Conservation (phyloP, 2,113 vertebrate species). For the Cynoglossus semilaevis region DNA sequence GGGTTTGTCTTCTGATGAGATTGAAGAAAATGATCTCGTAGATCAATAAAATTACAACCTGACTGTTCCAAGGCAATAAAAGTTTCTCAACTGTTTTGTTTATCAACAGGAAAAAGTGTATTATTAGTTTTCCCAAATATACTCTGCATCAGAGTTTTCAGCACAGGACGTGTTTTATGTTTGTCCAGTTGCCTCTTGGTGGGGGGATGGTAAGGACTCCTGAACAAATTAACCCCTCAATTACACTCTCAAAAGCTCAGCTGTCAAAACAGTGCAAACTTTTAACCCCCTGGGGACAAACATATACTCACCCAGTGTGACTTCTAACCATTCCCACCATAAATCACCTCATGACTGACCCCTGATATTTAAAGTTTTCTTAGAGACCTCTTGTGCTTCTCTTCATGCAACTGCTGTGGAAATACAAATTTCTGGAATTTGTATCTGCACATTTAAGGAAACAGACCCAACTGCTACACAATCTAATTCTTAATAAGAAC, state of each 20-base stretch:
- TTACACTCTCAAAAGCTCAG: slow-evolving; percentile 22
- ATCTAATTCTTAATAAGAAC: too few species aligned
- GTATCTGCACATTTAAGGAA: too few species aligned
- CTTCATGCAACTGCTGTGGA: slow-evolving; percentile 2
- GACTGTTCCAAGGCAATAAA: too few species aligned
- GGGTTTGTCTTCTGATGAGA: too few species aligned
- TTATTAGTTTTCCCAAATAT: too few species aligned
- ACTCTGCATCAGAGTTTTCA: neutral
- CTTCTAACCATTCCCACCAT: slow-evolving; percentile 37
- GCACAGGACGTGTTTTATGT: neutral
- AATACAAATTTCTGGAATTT: too few species aligned
- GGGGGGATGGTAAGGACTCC: neutral
- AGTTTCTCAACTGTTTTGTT: too few species aligned
- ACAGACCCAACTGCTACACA: too few species aligned
- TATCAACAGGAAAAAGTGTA: too few species aligned
- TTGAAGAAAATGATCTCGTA: too few species aligned
- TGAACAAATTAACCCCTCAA: slow-evolving; percentile 23
- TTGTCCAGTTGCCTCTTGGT: slow-evolving; percentile 16
- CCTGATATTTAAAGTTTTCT: slow-evolving; percentile 33
- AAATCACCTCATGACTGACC: slow-evolving; percentile 14
- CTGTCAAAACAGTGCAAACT: slow-evolving; percentile 50
- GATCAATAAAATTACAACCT: too few species aligned
- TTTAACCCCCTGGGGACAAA: neutral
- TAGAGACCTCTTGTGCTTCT: slow-evolving; percentile 22
- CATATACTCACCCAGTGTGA: slow-evolving; percentile 26